Evolutionary conservation across 2,888 invertebrate species (phyloP).

Genomic region (Cephonodes hylas): DNA sequence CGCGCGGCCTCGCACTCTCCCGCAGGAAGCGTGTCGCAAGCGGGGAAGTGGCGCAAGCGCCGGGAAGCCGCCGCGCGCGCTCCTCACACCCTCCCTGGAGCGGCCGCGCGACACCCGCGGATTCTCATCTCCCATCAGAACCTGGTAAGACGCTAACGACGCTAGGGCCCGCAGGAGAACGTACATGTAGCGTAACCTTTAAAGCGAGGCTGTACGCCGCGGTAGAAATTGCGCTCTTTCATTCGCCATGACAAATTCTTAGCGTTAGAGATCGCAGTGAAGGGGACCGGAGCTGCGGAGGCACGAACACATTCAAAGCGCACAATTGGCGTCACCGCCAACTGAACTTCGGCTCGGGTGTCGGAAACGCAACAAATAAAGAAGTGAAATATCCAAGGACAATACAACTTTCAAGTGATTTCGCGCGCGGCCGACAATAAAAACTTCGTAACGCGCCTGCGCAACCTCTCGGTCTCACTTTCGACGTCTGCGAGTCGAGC

Average conservation of each 20-base stretch:
- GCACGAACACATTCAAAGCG: constrained; percentile 46
- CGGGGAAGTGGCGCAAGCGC: constrained; percentile 78
- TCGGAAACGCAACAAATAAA: constrained; percentile 77
- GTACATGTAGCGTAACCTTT: constrained; percentile 4
- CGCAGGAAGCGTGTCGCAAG: constrained; percentile 78
- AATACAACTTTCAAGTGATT: constrained; percentile 81
- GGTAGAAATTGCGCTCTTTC: constrained; percentile 17
- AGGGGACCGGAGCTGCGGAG: constrained; percentile 44
- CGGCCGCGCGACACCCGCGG: constrained; percentile 46
- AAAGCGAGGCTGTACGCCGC: not conserved
- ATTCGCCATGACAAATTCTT: constrained; percentile 7
- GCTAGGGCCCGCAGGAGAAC: constrained; percentile 1
- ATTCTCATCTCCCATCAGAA: constrained; percentile 49
- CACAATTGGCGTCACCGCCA: constrained; percentile 59
- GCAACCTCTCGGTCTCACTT: constrained; percentile 79
- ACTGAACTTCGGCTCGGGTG: constrained; percentile 68
- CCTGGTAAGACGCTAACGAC: constrained; percentile 49
- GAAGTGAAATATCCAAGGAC: constrained; percentile 81
- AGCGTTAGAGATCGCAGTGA: constrained; percentile 52
- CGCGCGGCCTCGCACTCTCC: constrained; percentile 77
- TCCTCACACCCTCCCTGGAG: constrained; percentile 64
- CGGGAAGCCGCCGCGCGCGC: constrained; percentile 69
- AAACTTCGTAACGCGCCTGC: constrained; percentile 78
- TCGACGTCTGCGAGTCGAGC: constrained; percentile 66
- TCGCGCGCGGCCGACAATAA: constrained; percentile 79